Evolutionary conservation across 1,140 invertebrate genomes (phyloP), one percentile per base, ranked within the genome.

Genomic region (Potamilus streckersoni): DNA sequence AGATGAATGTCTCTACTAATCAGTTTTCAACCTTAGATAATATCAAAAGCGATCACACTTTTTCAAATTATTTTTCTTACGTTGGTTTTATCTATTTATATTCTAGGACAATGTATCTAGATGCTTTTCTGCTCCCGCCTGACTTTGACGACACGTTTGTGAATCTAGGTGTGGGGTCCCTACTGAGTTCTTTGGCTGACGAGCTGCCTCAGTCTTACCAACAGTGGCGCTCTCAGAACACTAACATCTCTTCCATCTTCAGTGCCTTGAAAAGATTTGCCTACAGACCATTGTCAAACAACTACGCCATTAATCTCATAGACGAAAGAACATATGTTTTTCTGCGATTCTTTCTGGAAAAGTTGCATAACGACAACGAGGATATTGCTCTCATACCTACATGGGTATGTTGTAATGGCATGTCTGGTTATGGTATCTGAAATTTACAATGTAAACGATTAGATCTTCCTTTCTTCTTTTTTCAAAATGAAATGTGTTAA

Each of bases 71-170:
- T 38, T 4, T 38, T 38, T 38, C 2, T 38, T 38, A 38, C 8
- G 4, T 38, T 38, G 8, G 4, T 38, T 38, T 38, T 17, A 8
- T 62, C 19, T 65, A 0, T 61, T 58, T 56, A 69, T 56, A 17
- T 70, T 79, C 61, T 55, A 83, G 79, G 66, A 62, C 62, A 23
- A 80, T 75, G 17, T 81, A 81, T 38, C 61, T 74, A 20, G 73
- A 63, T 15, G 85, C 79, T 3, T 86, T 86, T 70, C 71, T 74
- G 56, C 85, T 86, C 31, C 83, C 85, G n/a, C 83, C 85, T 3
- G 85, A 86, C 59, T 86, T 86, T 49, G 85, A 86, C 68, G 85
- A 86, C 64, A 86, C 82, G 12, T 85, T 82, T 17, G 71, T 86
- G 2, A 86, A 86, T 63, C 62, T 86, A 15, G 83, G 83, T 17